Conservation (phyloP, 2,888 invertebrate genomes). For the Horisme vitalbata region DNA sequence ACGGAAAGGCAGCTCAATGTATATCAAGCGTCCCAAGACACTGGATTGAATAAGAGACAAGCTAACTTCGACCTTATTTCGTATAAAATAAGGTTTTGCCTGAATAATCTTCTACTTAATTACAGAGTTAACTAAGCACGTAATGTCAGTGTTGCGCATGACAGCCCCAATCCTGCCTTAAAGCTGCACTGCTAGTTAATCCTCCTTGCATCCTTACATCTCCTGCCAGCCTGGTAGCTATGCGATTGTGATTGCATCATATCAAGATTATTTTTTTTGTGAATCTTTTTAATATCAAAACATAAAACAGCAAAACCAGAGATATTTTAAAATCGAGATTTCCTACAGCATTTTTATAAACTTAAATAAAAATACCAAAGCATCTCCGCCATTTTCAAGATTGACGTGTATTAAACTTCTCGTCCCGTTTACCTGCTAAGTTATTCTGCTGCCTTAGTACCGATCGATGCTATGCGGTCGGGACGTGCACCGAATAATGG, state of each 20-base stretch:
- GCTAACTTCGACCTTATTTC: no score
- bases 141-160: constrained; percentile 10
- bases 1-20: no score
- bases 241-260: constrained; percentile 9
- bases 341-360: no score
- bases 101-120: not conserved
- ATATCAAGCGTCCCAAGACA: no score
- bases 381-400: no score
- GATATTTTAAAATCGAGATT: no score
- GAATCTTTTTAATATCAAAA: no score
- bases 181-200: constrained; percentile 16
- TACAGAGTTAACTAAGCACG: constrained; percentile 8
- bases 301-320: no score
- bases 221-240: constrained; percentile 15
- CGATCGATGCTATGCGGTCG: constrained; percentile 30
- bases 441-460: constrained; percentile 20
- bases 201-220: constrained; percentile 13
- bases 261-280: no score
- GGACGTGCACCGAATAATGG: constrained; percentile 29
- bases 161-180: constrained; percentile 14
- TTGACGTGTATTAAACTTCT: no score
- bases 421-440: constrained; percentile 14
- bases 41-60: no score
- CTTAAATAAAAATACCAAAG: no score
- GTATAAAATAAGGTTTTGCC: not conserved